Evolutionary conservation across 2,888 invertebrate genomes (phyloP).

Genomic region (Drosophila nr. fundita): DNA sequence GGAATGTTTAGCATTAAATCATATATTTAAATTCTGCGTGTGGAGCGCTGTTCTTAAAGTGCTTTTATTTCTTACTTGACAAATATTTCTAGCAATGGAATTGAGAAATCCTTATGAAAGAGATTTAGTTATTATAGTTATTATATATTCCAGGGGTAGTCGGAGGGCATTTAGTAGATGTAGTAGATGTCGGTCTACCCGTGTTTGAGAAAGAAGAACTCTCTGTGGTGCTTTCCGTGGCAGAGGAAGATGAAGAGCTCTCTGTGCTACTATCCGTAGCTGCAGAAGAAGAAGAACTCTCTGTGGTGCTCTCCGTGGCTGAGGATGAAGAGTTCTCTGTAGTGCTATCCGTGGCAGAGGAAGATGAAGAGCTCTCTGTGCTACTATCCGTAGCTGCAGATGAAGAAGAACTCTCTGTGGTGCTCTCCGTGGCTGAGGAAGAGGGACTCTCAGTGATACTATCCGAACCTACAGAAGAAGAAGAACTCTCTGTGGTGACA

Average conservation of each 20-base stretch:
- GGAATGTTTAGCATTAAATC: slow-evolving; percentile 22
- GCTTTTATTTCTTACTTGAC: too few species aligned
- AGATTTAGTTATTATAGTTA: too few species aligned
- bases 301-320: background rate
- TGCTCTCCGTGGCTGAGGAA: background rate
- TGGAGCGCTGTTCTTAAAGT: background rate
- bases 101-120: background rate
- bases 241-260: background rate
- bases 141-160: background rate
- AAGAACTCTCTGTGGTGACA: background rate
- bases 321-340: background rate
- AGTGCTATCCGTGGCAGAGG: background rate
- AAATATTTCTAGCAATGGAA: background rate
- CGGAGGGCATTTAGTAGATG: background rate
- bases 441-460: slow-evolving; percentile 6
- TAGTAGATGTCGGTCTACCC: background rate
- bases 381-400: background rate
- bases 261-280: background rate
- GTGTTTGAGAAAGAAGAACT: background rate
- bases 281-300: background rate
- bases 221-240: slow-evolving; percentile 1
- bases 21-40: background rate
- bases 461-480: background rate
- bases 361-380: slow-evolving; percentile 2
- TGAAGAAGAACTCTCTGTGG: background rate